Evolutionary conservation across 64 coral and sea anemone species (phyloP).

Genomic region (Actinia equina): DNA sequence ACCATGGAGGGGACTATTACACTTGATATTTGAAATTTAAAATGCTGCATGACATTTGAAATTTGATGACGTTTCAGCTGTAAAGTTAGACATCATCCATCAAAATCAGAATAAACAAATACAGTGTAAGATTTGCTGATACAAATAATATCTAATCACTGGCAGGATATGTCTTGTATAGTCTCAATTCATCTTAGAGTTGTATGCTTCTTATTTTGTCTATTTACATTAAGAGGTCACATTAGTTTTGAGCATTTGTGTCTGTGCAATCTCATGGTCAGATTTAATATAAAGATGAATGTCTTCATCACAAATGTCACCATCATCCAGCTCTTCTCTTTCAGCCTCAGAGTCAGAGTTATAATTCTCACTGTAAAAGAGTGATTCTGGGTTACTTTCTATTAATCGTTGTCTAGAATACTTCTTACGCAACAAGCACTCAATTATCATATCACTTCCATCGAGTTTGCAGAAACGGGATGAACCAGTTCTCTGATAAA

Average conservation of each 20-base stretch:
- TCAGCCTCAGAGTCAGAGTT: background rate
- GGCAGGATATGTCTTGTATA: too few relatives aligned
- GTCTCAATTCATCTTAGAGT: too few relatives aligned
- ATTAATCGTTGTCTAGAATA: background rate
- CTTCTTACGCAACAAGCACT: background rate
- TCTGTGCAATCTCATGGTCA: background rate
- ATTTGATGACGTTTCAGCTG: too few relatives aligned
- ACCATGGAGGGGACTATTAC: too few relatives aligned
- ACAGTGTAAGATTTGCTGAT: too few relatives aligned
- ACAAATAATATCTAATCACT: too few relatives aligned
- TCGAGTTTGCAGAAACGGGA: background rate
- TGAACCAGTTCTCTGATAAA: background rate
- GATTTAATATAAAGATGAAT: conserved; percentile 5
- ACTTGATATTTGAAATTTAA: too few relatives aligned
- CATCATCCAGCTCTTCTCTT: conserved; percentile 3
- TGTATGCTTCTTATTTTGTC: background rate
- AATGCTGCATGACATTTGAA: too few relatives aligned
- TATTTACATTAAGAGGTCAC: background rate
- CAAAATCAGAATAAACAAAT: too few relatives aligned
- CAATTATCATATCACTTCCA: background rate
- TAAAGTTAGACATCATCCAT: too few relatives aligned
- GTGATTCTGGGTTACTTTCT: background rate
- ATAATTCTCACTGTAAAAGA: background rate
- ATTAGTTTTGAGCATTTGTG: background rate
- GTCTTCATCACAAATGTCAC: background rate